Evolutionary conservation across 92 coral and sea anemone genomes (phyloP).

Genomic region (Anthopleura xanthogrammica): DNA sequence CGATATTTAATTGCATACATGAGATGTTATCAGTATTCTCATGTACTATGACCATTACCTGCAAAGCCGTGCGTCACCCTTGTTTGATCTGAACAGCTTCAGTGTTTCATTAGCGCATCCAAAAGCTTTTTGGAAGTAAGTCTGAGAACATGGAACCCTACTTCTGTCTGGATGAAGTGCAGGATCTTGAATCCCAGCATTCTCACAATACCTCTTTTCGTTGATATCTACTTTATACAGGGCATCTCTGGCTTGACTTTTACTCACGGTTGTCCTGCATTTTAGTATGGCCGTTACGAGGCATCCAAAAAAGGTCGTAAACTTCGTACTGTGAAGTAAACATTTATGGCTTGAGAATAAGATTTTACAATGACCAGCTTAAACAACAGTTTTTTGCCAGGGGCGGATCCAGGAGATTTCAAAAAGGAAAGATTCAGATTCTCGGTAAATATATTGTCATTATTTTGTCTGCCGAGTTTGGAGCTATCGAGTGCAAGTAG

Average conservation of each 20-base stretch:
- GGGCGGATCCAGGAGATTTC: too few species aligned
- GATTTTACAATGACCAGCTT: too few species aligned
- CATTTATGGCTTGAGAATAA: neutral
- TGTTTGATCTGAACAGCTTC: slow-evolving; percentile 1
- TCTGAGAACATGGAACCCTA: neutral
- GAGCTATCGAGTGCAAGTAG: too few species aligned
- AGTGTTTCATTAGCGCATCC: neutral
- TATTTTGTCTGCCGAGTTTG: too few species aligned
- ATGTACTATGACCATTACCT: neutral
- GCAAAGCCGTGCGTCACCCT: neutral
- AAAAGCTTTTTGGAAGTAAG: neutral
- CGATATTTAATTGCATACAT: neutral
- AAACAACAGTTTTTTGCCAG: neutral
- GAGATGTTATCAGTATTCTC: too few species aligned
- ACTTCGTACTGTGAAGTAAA: neutral
- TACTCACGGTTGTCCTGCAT: neutral
- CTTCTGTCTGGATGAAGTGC: neutral
- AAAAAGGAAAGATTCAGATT: too few species aligned
- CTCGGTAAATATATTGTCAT: too few species aligned
- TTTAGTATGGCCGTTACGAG: neutral
- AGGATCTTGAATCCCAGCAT: slow-evolving; percentile 4
- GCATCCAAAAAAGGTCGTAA: neutral
- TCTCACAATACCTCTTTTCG: neutral
- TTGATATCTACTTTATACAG: neutral
- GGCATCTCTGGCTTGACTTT: neutral